Percentiles rank a stretch among this genome's conserved stretches.
Evolutionary conservation across 2,797 vertebrate genomes (phyloP).

Genomic region (Antennarius maculatus): DNA sequence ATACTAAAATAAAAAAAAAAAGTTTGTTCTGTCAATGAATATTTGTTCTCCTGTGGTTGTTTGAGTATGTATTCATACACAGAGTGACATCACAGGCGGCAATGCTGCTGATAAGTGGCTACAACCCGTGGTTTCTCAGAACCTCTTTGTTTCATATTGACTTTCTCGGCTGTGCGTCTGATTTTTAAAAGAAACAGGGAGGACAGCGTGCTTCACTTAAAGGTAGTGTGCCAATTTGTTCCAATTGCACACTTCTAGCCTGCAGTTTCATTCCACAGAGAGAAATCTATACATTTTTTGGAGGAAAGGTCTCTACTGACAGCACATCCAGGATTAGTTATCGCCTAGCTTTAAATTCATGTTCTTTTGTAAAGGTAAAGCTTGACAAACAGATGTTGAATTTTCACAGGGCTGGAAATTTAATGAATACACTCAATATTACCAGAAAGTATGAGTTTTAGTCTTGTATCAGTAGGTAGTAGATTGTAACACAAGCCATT

Average conservation of each 20-base stretch:
- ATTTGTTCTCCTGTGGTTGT: neutral
- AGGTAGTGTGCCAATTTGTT: conserved; percentile 16
- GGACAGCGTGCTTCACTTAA: conserved; percentile 18
- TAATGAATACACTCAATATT: neutral
- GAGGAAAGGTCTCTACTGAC: neutral
- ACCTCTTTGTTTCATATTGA: conserved; percentile 45
- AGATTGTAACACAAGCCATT: conserved; percentile 38
- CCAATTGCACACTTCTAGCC: neutral
- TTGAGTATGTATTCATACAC: neutral
- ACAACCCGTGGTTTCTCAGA: conserved; percentile 7
- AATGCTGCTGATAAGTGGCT: conserved; percentile 6
- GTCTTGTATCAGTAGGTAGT: conserved; percentile 21
- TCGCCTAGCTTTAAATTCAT: neutral
- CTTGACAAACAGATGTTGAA: conserved; percentile 7
- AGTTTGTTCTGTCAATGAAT: conserved; percentile 8
- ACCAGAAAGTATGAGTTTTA: conserved; percentile 19
- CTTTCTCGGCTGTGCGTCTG: conserved; percentile 30
- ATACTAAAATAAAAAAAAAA: neutral
- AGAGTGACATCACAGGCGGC: neutral
- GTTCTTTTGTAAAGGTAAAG: conserved; percentile 1
- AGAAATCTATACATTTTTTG: conserved; percentile 3
- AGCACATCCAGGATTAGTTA: conserved; percentile 1
- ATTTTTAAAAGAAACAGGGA: conserved; percentile 36
- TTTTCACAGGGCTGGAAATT: neutral
- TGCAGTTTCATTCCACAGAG: neutral